phyloP scores from a whole-genome alignment of 2,888 invertebrate genomes.

The Perithous albicinctus region DNA sequence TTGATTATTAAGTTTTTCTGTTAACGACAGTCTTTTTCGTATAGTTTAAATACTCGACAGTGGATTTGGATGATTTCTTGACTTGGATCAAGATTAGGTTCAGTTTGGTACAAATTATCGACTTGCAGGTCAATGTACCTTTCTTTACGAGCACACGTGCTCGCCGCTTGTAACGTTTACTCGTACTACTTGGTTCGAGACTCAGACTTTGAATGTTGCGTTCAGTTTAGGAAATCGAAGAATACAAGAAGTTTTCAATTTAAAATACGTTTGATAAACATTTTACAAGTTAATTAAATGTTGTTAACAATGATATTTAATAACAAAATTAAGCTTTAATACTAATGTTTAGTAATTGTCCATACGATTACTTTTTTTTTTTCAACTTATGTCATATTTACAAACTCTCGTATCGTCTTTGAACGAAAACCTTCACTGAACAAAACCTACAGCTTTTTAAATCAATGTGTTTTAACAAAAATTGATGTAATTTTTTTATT shows the following conservation, averaged over 20 bases:
- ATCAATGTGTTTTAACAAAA: too few species aligned
- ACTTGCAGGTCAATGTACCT: background rate
- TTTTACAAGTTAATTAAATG: background rate
- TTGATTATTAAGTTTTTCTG: background rate
- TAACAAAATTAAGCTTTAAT: background rate
- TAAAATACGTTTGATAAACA: background rate
- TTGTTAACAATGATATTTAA: background rate
- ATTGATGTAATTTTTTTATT: too few species aligned
- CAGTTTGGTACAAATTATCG: background rate
- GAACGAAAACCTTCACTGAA: too few species aligned
- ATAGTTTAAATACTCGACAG: background rate
- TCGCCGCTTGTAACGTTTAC: slow-evolving; percentile 50
- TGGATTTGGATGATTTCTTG: background rate
- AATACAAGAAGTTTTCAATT: background rate
- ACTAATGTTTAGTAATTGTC: background rate
- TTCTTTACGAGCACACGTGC: slow-evolving; percentile 50
- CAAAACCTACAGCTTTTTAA: too few species aligned
- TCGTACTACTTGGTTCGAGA: slow-evolving; percentile 38
- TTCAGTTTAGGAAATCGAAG: background rate
- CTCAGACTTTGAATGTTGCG: background rate
- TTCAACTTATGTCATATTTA: too few species aligned
- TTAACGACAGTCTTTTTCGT: background rate
- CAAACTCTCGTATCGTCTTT: too few species aligned
- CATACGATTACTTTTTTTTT: background rate
- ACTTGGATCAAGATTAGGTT: background rate